Percentiles rank a stretch among this genome's conserved stretches.
Evolutionary conservation across 2,888 invertebrate genomes (phyloP).

Genomic region (Agrotis clavis): DNA sequence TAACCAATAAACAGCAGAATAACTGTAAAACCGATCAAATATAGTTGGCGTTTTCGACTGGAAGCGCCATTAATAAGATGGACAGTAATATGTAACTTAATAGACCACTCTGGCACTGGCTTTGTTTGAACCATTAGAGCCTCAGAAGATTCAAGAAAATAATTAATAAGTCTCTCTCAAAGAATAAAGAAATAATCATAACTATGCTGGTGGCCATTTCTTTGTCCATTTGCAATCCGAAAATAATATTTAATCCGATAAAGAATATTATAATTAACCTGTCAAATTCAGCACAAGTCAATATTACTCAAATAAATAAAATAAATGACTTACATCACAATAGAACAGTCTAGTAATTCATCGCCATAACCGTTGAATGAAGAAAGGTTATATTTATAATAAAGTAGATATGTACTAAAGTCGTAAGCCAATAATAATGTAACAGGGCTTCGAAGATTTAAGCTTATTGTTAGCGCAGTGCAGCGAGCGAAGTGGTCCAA

Average conservation of each 20-base stretch:
- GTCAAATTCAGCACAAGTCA: background rate
- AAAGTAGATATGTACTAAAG: slow-evolving; percentile 38
- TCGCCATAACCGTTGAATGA: slow-evolving; percentile 10
- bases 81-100: too few species aligned
- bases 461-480: slow-evolving; percentile 51
- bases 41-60: too few species aligned
- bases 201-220: background rate
- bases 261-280: background rate
- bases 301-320: background rate
- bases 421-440: slow-evolving; percentile 54
- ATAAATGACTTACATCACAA: slow-evolving; percentile 7
- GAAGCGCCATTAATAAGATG: too few species aligned
- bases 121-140: too few species aligned
- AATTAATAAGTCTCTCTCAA: too few species aligned
- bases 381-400: slow-evolving; percentile 31
- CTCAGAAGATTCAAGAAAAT: too few species aligned
- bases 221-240: background rate
- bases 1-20: background rate
- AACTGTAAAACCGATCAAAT: too few species aligned
- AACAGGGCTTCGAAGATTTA: slow-evolving; percentile 56
- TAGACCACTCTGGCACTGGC: too few species aligned
- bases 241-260: background rate
- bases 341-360: background rate
- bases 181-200: background rate
- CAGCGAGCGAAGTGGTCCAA: slow-evolving; percentile 44